A percentile compares a stretch with the other conserved stretches of the same genome.
Evolutionary conservation across 2,797 vertebrate genomes (phyloP).

Genomic region (Lagorchestes hirsutus): DNA sequence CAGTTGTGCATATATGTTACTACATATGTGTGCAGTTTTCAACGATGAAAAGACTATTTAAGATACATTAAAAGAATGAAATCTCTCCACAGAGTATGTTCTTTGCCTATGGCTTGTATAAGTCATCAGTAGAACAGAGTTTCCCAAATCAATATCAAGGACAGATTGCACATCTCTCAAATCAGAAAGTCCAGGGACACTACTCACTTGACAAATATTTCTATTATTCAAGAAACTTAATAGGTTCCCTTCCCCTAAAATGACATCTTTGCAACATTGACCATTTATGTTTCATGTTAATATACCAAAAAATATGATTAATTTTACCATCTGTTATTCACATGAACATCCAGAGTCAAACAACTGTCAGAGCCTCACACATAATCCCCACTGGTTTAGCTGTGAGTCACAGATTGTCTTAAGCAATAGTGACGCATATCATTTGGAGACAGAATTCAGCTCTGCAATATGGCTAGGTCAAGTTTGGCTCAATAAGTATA

Average conservation of each 20-base stretch:
- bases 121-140: neutral
- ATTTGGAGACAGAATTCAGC: conserved; percentile 47
- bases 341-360: neutral
- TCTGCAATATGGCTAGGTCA: neutral
- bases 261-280: conserved; percentile 28
- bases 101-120: neutral
- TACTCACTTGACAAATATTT: conserved; percentile 52
- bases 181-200: neutral
- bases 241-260: conserved; percentile 29
- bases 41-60: conserved; percentile 4
- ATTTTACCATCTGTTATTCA: conserved; percentile 58
- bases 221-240: conserved; percentile 33
- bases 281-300: conserved; percentile 55
- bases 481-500: neutral
- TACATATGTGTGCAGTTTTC: neutral
- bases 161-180: neutral
- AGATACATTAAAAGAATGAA: conserved; percentile 40
- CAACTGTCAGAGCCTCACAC: neutral
- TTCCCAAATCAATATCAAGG: neutral
- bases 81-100: conserved; percentile 21
- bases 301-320: conserved; percentile 49
- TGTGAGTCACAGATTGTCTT: conserved; percentile 37
- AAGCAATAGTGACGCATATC: conserved; percentile 18
- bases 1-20: neutral
- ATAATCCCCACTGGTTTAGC: conserved; percentile 40